A percentile compares a stretch with the other conserved stretches of the same genome.
phyloP scores from a whole-genome alignment of 2,113 vertebrate species.

The Proteles cristata region DNA sequence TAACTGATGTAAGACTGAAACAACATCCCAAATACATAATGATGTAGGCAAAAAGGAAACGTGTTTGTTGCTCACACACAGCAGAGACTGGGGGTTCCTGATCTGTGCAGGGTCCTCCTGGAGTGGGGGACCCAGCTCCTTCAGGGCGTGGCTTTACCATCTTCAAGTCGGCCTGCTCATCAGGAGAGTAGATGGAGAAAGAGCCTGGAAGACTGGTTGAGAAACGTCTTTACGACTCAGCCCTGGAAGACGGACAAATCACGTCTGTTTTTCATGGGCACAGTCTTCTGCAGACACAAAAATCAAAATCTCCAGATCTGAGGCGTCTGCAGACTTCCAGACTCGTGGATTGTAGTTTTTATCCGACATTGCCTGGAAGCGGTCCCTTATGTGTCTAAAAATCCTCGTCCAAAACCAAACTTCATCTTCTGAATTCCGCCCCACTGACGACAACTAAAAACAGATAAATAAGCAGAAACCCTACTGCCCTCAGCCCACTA shows the following conservation, averaged over 20 bases:
- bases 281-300: not conserved
- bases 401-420: not conserved
- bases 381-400: not conserved
- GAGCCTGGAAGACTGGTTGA: not conserved
- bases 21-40: not conserved
- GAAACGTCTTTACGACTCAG: not conserved
- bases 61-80: not conserved
- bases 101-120: not conserved
- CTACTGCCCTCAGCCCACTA: not conserved
- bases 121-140: not conserved
- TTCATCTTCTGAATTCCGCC: not conserved
- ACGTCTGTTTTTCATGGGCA: too few relatives aligned
- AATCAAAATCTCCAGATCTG: not conserved
- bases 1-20: not conserved
- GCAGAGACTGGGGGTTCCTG: not conserved
- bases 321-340: not conserved
- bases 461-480: not conserved
- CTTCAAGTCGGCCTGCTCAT: not conserved
- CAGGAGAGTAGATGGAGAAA: not conserved
- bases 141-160: not conserved
- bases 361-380: not conserved
- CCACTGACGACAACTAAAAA: not conserved
- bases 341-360: not conserved
- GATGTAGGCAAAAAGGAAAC: not conserved
- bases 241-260: not conserved